phyloP scores from a whole-genome alignment of 2,113 vertebrate species.

The Oryzias melastigma region DNA sequence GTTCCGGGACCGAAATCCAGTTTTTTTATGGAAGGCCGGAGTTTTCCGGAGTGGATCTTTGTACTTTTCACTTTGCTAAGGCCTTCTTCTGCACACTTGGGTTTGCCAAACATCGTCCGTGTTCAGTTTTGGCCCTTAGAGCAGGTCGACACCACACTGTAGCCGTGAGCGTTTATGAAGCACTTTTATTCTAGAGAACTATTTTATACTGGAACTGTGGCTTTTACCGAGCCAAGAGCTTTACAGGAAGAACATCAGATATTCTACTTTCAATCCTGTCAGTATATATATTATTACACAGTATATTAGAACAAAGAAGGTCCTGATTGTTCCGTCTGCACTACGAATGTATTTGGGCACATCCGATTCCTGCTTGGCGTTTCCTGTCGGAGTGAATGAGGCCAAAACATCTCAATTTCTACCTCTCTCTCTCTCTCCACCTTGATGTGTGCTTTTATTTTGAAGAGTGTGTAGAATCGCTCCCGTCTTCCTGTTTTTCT shows the following conservation, averaged over 20 bases:
- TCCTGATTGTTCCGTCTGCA: slow-evolving; percentile 56
- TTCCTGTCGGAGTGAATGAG: background rate
- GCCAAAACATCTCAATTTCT: slow-evolving; percentile 42
- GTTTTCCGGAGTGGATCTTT: slow-evolving; percentile 77
- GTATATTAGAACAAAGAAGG: slow-evolving; percentile 21
- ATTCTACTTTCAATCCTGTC: slow-evolving; percentile 17
- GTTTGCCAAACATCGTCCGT: slow-evolving; percentile 31
- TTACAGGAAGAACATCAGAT: slow-evolving; percentile 26
- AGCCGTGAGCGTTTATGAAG: slow-evolving; percentile 41
- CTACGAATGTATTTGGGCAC: slow-evolving; percentile 62
- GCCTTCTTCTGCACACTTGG: slow-evolving; percentile 79
- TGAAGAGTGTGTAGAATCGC: too few relatives aligned
- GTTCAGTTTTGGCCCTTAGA: slow-evolving; percentile 48
- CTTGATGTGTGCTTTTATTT: background rate
- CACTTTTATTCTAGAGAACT: slow-evolving; percentile 56
- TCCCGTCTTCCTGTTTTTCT: too few relatives aligned
- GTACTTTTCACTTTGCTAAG: slow-evolving; percentile 89
- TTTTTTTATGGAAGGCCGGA: slow-evolving; percentile 72
- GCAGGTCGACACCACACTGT: slow-evolving; percentile 28
- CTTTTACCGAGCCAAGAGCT: slow-evolving; percentile 52
- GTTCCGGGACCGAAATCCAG: slow-evolving; percentile 39
- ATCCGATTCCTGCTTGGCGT: slow-evolving; percentile 22
- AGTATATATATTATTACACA: slow-evolving; percentile 39
- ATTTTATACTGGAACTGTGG: slow-evolving; percentile 46
- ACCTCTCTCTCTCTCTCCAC: slow-evolving; percentile 46